Base-by-base conservation (phyloP, 2,888 invertebrate genomes). In the Folsomia candida region DNA sequence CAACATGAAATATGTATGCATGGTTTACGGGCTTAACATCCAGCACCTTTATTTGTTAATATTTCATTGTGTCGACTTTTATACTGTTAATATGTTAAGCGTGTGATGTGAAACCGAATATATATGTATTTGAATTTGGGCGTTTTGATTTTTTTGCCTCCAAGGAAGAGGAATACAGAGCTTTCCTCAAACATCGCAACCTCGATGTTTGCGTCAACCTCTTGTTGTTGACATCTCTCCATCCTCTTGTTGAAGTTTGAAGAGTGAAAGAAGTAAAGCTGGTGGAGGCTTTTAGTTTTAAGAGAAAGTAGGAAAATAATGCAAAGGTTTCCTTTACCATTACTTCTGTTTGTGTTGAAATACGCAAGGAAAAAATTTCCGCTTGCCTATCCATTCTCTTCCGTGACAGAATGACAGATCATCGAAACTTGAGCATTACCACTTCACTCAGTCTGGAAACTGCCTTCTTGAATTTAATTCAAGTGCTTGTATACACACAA, bases 161-260 rank as follows among this genome's bases (percentile, higher is more conserved):
- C 4, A 37, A 37, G 37, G 14, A 37, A 37, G 14, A 37, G 6
- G 37, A 4, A 37, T 9, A 37, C 37, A 37, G 4, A 37, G 37
- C 37, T 37, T 37, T 4, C 37, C 14, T 37, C 14, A 9, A 37
- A 14, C 37, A 37, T 37, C 37, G 4, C 37, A 37, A 14, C 37
- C 37, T 37, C 37, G 37, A 14, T 37, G 37, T 4, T 54, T 4
- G n/a, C 6, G 20, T 54, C 20, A 14, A 54, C 47, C 9, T 47
- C n/a, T 54, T 54, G 54, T 54, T 54, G 54, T 54, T 54, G 54
- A 54, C 54, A 54, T 54, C 54, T 54, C 54, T 54, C 22, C 20
- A 54, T 6, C n/a, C n/a, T 22, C n/a, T 6, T n/a, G 20, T 54
- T 54, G 18, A 22, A 54, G 54, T 22, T 54, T 54, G 54, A 54